These are phyloP conservation scores for Bilobella aurantiaca DNA, from an alignment of 1,140 invertebrate species.

Conservation along the genomic window DNA sequence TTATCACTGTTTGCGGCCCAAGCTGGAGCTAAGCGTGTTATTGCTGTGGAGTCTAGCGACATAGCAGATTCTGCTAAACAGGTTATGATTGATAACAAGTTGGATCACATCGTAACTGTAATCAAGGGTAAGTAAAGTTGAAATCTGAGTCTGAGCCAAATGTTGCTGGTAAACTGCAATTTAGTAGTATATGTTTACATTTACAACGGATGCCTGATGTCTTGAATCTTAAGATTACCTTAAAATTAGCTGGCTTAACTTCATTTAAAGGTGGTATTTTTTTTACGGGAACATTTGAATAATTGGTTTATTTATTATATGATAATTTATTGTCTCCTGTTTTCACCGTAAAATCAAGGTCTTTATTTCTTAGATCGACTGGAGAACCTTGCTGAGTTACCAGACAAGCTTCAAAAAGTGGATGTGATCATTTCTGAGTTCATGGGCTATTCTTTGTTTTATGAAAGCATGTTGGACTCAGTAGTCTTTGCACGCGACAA, in stretches of 20 bases:
- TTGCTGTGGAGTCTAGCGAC: conserved; percentile 49
- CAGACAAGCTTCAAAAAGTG: conserved; percentile 66
- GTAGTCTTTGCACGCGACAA: conserved; percentile 83
- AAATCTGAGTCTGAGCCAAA: too few species aligned
- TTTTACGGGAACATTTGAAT: not conserved
- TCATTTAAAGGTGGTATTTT: not conserved
- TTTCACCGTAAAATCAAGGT: too few species aligned
- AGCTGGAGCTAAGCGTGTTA: conserved; percentile 51
- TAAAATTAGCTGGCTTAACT: not conserved
- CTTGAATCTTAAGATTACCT: too few species aligned
- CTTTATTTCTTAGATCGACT: too few species aligned
- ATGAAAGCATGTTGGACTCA: conserved; percentile 95
- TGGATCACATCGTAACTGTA: conserved; percentile 39
- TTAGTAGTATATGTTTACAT: too few species aligned
- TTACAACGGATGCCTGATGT: too few species aligned
- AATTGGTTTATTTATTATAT: too few species aligned
- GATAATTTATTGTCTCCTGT: too few species aligned
- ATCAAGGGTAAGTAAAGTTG: conserved; percentile 42
- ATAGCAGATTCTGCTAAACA: conserved; percentile 48
- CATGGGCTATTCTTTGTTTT: conserved; percentile 99
- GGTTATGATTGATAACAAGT: conserved; percentile 19
- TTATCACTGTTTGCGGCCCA: conserved; percentile 56
- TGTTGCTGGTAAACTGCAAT: too few species aligned
- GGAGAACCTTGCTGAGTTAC: conserved; percentile 77
- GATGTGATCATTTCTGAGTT: conserved; percentile 97